Percentiles rank a stretch among this genome's conserved stretches.
These are phyloP conservation scores for Brenthis daphne DNA, from an alignment of 2,888 invertebrate species.

Conservation along the genomic window DNA sequence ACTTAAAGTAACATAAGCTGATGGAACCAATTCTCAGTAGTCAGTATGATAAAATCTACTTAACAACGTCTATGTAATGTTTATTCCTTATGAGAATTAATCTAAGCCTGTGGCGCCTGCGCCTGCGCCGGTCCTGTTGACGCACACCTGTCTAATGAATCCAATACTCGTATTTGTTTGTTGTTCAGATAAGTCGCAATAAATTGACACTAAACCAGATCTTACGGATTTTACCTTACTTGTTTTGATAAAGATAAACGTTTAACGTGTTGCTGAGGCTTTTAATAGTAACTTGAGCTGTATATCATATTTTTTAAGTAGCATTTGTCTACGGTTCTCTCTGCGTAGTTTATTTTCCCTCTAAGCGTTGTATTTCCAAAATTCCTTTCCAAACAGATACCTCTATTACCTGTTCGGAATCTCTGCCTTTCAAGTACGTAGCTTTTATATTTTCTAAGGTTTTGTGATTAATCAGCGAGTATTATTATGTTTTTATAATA, in stretches of 20 bases:
- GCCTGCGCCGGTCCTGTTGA: slow-evolving; percentile 22
- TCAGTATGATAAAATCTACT: slow-evolving; percentile 4
- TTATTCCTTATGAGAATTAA: slow-evolving; percentile 17
- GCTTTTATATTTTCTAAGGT: too few relatives aligned
- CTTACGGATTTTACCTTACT: slow-evolving; percentile 24
- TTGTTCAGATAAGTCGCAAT: slow-evolving; percentile 24
- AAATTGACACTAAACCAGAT: slow-evolving; percentile 26
- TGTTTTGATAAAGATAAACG: slow-evolving; percentile 15
- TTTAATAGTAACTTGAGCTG: slow-evolving; percentile 3
- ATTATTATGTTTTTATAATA: too few relatives aligned
- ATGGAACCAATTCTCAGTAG: background rate
- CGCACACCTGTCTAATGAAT: slow-evolving; percentile 31
- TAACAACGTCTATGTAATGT: too few relatives aligned
- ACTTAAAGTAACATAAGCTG: background rate
- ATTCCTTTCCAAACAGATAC: too few relatives aligned
- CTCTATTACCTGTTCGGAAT: too few relatives aligned
- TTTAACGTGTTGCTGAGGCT: slow-evolving; percentile 7
- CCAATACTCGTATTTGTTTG: slow-evolving; percentile 25
- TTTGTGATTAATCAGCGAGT: too few relatives aligned
- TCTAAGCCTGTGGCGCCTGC: slow-evolving; percentile 21
- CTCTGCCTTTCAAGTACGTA: too few relatives aligned
- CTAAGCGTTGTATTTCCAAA: too few relatives aligned
- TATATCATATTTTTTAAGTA: background rate
- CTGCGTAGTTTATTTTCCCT: background rate
- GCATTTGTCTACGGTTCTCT: background rate